Conservation (phyloP, 2,888 invertebrate species). For the Allygus modestus region DNA sequence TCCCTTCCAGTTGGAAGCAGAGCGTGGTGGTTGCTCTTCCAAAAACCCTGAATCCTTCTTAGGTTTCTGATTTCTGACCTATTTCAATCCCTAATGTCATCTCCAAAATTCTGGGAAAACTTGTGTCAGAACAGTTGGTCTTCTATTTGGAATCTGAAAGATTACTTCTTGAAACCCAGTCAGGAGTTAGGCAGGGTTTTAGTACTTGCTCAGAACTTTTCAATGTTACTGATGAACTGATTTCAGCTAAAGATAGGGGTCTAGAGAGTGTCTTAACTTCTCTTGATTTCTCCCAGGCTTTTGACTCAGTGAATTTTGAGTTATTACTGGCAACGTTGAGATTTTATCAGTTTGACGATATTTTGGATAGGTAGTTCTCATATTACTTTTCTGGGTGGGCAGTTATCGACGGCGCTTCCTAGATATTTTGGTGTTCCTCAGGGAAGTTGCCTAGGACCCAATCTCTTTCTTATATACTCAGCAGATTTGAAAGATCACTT, state of each 20-base stretch:
- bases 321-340: background rate
- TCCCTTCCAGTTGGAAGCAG: constrained; percentile 22
- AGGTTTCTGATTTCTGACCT: background rate
- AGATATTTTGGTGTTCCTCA: constrained; percentile 20
- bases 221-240: background rate
- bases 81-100: background rate
- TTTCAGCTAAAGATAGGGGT: constrained; percentile 3
- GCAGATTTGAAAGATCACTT: constrained; percentile 10
- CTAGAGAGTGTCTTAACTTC: background rate
- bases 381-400: background rate
- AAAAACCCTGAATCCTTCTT: background rate
- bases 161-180: constrained; percentile 26
- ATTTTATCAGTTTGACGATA: constrained; percentile 14
- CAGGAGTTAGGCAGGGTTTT: constrained; percentile 23
- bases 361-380: background rate
- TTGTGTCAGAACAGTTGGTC: constrained; percentile 8
- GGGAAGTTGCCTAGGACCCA: background rate
- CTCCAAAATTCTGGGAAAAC: constrained; percentile 17
- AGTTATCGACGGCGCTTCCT: background rate
- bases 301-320: constrained; percentile 24
- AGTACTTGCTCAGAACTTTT: constrained; percentile 2
- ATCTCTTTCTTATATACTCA: background rate
- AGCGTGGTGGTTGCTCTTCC: background rate
- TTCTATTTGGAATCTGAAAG: background rate
- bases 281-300: constrained; percentile 9